Base-by-base conservation (phyloP, 2,113 vertebrate species). In the Leiothrix lutea region DNA sequence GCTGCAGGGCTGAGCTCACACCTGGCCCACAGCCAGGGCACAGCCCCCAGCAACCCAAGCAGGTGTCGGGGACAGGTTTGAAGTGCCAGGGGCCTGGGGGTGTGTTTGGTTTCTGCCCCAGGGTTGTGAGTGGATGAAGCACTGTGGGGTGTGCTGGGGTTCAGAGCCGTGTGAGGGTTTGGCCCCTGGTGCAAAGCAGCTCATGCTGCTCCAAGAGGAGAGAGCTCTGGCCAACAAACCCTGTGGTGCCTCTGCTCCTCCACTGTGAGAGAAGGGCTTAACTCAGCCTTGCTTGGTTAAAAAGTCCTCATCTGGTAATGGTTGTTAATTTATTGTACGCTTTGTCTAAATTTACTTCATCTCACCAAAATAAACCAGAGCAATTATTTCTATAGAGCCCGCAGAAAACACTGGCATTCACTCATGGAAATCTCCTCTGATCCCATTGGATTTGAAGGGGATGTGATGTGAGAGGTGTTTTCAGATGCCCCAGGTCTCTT, bases 1-100 rank as follows among this genome's bases (percentile, higher is more conserved):
- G 92, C 94, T 91, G 87, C 58, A 5, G 4, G 14, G 14, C 26
- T 96, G 92, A 95, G 92, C 84, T 95, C 94, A 93, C 2, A 1
- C 58, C 54, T 95, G 95, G 95, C 81, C 8, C 3, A 3, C 0
- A 3, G 92, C 94, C 94, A 95, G 66, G 65, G 31, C 86, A 74
- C 92, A 44, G 11, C 42, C 73, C 84, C 0, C 11, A 50, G 94
- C 85, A n/a, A 71, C 14, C 9, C 18, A 65, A 90, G 84, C 78
- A 45, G 69, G 92, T 71, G 82, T 71, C 0, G 0, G 80, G 73
- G 70, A 80, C 80, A n/a, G 85, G 40, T 44, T 51, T 79, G 90
- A 62, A 90, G 58, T 24, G 51, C 92, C 61, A 11, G 3, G 38
- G 56, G 26, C 33, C 77, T 14, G 58, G 35, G 14, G 23, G 0